A percentile compares a stretch with the other conserved stretches of the same genome.
phyloP scores from a whole-genome alignment of 2,797 vertebrate genomes.

The Austrolebias charrua region DNA sequence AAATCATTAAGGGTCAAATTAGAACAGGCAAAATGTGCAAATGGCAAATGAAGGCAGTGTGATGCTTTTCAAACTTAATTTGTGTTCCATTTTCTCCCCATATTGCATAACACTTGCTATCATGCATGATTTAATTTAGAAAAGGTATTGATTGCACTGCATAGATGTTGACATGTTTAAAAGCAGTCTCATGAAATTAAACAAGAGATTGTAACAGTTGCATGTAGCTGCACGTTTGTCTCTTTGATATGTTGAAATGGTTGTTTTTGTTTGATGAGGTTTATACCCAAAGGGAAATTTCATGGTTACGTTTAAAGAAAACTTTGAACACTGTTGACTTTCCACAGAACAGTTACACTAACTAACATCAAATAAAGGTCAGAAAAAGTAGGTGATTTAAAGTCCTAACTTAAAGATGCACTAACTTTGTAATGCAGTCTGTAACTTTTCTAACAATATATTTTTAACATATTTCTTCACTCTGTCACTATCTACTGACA shows the following conservation, averaged over 20 bases:
- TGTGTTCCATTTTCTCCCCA: constrained; percentile 17
- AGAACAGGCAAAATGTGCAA: constrained; percentile 26
- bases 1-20: constrained; percentile 25
- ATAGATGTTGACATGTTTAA: constrained; percentile 14
- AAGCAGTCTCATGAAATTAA: constrained; percentile 19
- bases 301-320: constrained; percentile 2
- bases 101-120: constrained; percentile 32
- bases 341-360: too few relatives aligned
- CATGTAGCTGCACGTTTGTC: constrained; percentile 27
- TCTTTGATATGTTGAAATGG: constrained; percentile 39
- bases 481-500: too few relatives aligned
- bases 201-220: constrained; percentile 28
- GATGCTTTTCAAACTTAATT: constrained; percentile 25
- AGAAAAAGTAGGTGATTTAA: too few relatives aligned
- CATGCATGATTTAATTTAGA: constrained; percentile 46
- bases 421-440: too few relatives aligned
- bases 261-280: constrained; percentile 11
- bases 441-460: too few relatives aligned
- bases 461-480: too few relatives aligned
- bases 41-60: constrained; percentile 28
- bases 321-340: neutral
- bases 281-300: neutral
- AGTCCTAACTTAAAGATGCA: too few relatives aligned
- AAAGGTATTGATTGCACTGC: constrained; percentile 31
- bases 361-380: too few relatives aligned